These are phyloP conservation scores for Cavia porcellus DNA, from an alignment of 2,113 vertebrate species.

Conservation along the genomic window DNA sequence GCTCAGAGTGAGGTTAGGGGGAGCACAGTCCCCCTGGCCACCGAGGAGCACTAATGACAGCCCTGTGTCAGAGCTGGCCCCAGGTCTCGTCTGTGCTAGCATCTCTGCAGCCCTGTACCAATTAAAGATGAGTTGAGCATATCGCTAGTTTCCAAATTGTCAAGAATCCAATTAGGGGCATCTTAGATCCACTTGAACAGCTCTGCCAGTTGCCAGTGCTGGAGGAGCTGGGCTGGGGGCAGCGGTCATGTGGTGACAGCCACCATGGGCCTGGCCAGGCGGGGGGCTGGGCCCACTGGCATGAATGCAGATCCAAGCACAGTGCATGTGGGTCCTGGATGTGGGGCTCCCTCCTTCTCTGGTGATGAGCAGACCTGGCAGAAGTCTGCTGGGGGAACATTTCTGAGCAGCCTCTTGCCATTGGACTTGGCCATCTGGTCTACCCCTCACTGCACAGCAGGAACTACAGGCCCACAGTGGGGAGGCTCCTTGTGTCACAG, in stretches of 20 bases:
- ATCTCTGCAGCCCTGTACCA: slow-evolving; percentile 45
- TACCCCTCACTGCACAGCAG: too few species aligned
- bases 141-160: slow-evolving; percentile 67
- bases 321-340: fast-evolving
- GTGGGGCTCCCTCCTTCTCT: background rate
- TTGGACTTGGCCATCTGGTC: background rate
- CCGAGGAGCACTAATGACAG: background rate
- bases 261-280: background rate
- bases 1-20: background rate
- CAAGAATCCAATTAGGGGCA: slow-evolving; percentile 83
- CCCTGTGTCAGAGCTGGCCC: background rate
- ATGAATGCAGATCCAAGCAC: background rate
- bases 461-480: background rate
- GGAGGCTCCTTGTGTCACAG: background rate
- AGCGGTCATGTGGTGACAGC: slow-evolving; percentile 69
- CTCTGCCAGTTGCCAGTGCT: slow-evolving; percentile 53
- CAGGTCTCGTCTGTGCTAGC: background rate
- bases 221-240: background rate
- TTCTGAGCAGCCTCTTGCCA: fast-evolving
- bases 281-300: background rate
- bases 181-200: slow-evolving; percentile 76
- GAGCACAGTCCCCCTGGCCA: background rate
- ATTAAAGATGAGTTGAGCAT: slow-evolving; percentile 61
- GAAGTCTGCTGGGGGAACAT: fast-evolving
- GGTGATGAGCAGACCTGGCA: too few species aligned